phyloP scores from a whole-genome alignment of 2,113 vertebrate genomes.

The Taurulus bubalis region DNA sequence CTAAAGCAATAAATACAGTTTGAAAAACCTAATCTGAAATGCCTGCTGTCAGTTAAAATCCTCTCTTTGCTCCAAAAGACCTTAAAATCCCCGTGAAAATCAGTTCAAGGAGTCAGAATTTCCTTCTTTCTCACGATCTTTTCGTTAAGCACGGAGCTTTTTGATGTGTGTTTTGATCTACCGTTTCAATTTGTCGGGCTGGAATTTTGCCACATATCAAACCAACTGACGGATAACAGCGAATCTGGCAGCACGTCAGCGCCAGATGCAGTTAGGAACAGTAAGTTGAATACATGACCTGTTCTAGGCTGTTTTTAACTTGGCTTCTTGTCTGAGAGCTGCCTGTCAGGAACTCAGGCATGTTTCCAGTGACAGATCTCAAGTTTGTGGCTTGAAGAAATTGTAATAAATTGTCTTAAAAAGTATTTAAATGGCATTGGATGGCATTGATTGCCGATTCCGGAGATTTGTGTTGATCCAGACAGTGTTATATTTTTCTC shows the following conservation, averaged over 20 bases:
- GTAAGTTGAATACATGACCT: conserved; percentile 5
- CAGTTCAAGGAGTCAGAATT: conserved; percentile 15
- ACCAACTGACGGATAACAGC: conserved; percentile 19
- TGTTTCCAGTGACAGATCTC: neutral
- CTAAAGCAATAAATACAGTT: conserved; percentile 7
- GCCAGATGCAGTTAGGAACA: conserved; percentile 27
- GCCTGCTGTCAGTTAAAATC: conserved; percentile 3
- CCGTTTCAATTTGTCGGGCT: conserved; percentile 38
- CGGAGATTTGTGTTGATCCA: neutral
- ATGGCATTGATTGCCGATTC: neutral
- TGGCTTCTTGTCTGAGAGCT: neutral
- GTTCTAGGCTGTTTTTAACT: conserved; percentile 12
- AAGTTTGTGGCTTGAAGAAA: neutral
- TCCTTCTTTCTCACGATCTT: conserved; percentile 2
- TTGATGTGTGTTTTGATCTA: conserved; percentile 24
- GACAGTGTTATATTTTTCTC: neutral
- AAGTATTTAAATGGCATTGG: neutral
- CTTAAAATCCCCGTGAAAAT: conserved; percentile 14
- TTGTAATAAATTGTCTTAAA: neutral
- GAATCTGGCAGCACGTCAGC: conserved; percentile 30
- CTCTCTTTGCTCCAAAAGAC: neutral
- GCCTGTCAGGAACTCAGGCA: neutral
- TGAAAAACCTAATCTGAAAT: neutral
- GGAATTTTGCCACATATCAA: conserved; percentile 51
- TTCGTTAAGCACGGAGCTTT: neutral